phyloP scores from a whole-genome alignment of 2,888 invertebrate species.

The Epiblema foenella region DNA sequence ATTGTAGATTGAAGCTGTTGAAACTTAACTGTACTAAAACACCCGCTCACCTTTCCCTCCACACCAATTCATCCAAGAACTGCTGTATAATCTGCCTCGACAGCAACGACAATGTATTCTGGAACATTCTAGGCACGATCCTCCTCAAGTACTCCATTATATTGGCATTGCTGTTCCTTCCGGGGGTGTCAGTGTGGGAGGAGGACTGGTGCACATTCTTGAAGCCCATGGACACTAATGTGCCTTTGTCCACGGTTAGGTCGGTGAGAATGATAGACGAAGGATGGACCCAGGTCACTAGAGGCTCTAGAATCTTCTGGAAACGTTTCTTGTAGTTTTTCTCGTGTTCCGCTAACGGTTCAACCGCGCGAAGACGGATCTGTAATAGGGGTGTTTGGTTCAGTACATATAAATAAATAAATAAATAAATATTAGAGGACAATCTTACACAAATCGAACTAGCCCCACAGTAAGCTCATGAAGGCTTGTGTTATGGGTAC shows the following conservation, averaged over 20 bases:
- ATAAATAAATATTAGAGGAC: too few species aligned
- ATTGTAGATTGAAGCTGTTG: background rate
- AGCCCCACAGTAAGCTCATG: too few species aligned
- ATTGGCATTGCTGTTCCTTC: slow-evolving; percentile 87
- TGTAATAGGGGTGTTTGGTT: slow-evolving; percentile 52
- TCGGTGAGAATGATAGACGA: slow-evolving; percentile 92
- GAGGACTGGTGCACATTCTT: slow-evolving; percentile 89
- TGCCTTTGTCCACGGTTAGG: slow-evolving; percentile 92
- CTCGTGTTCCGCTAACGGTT: slow-evolving; percentile 91
- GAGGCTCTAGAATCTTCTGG: slow-evolving; percentile 92
- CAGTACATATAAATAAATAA: too few species aligned
- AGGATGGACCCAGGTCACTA: slow-evolving; percentile 91
- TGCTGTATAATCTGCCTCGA: slow-evolving; percentile 95
- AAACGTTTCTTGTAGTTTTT: slow-evolving; percentile 92
- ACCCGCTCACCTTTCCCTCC: slow-evolving; percentile 88
- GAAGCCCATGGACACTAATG: slow-evolving; percentile 91
- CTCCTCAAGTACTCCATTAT: slow-evolving; percentile 95
- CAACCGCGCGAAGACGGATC: slow-evolving; percentile 92
- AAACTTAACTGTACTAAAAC: background rate
- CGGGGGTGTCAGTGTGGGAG: slow-evolving; percentile 72
- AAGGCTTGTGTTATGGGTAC: too few species aligned
- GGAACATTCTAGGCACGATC: slow-evolving; percentile 95
- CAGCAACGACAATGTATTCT: slow-evolving; percentile 92
- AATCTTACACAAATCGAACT: too few species aligned
- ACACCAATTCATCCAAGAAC: slow-evolving; percentile 94